Evolutionary conservation across 2,113 vertebrate species (phyloP), one percentile per base, ranked within the genome.

Genomic region (Xerus inauris): DNA sequence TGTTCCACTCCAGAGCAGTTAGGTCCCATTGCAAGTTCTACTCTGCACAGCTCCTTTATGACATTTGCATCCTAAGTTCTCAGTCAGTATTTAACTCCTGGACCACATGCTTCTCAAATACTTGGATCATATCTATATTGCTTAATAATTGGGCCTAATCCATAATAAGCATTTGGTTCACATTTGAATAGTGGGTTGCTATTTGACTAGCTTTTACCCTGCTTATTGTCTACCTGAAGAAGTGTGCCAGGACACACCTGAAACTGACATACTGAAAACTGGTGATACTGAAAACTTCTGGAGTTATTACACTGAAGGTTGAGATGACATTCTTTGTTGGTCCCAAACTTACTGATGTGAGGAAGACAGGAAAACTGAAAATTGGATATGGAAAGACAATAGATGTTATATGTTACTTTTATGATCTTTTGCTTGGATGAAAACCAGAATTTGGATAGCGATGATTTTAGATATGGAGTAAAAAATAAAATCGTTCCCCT

Each of bases 11-110:
- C 35, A 86, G 32, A n/a, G 38, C 57, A 83, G 20, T 57, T 92
- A 62, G 5, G 81, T 57, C 28, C 57, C 17, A 16, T n/a, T 42
- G n/a, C 19, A 54, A 42, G 19, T 4, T 22, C 67, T 17, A 59
- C 40, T 5, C 3, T 57, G 7, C 62, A 77, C 14, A 35, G 89
- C 35, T 59, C n/a, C 28, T 75, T 54, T 8, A 42, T 92, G 54
- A 89, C 5, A 54, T 79, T 75, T 92, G n/a, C 20, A 51, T 28
- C 9, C 93, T 89, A 38, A 49, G 51, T 89, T 97, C 28, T 91
- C 59, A 0, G 9, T 72, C 42, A 91, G 26, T 30, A 38, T 85
- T 54, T 65, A 54, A n/a, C 35, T 57, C 14, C 62, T 67, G 40
- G 14, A 65, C 13, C 47, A 49, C 47, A 57, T 69, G 17, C 2